Percentiles rank a stretch among this genome's conserved stretches.
Evolutionary conservation across 2,113 vertebrate genomes (phyloP).

Genomic region (Corythornis cristatus): DNA sequence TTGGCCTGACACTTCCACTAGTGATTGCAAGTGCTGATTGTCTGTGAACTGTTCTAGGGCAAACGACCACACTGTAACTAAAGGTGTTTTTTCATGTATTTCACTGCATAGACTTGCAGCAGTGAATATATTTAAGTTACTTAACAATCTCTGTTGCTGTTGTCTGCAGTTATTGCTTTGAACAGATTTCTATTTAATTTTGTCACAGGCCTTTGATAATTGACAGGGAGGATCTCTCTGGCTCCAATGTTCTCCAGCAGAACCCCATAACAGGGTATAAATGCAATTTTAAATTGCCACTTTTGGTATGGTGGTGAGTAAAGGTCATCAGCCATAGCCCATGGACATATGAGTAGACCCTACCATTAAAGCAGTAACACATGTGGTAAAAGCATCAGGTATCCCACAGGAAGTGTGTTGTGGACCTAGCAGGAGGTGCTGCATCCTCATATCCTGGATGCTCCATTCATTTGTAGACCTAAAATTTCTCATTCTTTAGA

Average conservation of each 20-base stretch:
- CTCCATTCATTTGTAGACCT: background rate
- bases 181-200: background rate
- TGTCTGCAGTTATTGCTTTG: background rate
- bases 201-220: background rate
- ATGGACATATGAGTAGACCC: background rate
- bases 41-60: fast-evolving
- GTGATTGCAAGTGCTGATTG: background rate
- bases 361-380: background rate
- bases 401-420: fast-evolving
- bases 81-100: background rate
- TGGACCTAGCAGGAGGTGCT: background rate
- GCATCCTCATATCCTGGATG: background rate
- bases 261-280: background rate
- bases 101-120: background rate
- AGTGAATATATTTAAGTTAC: background rate
- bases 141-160: background rate
- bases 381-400: background rate
- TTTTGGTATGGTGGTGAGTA: background rate
- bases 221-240: background rate
- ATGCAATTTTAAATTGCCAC: background rate
- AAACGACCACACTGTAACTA: background rate
- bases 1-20: background rate
- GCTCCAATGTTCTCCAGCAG: background rate
- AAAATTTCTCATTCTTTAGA: background rate
- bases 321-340: background rate